Evolutionary conservation across 30 jellyfish, hydroid and myxozoan genomes (phyloP).

Genomic region (Aurelia sp.): DNA sequence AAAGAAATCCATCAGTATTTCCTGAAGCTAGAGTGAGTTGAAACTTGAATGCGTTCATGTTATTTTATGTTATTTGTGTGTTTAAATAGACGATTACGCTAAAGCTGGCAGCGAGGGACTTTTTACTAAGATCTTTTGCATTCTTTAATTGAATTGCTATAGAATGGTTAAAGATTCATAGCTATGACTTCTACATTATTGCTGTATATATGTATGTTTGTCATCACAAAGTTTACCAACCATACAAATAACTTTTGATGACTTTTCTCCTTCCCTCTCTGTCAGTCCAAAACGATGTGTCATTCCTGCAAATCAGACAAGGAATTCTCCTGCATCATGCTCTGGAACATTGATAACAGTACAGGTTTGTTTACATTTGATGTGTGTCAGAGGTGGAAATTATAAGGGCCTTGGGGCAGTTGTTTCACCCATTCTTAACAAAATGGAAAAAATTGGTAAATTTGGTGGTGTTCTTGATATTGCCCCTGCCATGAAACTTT

Average conservation of each 20-base stretch:
- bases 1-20: conserved; percentile 59
- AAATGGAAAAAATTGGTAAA: background rate
- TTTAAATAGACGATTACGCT: too few relatives aligned
- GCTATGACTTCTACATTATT: background rate
- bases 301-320: conserved; percentile 12
- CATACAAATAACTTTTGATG: background rate
- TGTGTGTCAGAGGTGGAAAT: background rate
- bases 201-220: background rate
- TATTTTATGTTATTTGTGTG: background rate
- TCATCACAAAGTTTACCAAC: background rate
- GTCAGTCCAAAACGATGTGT: conserved; percentile 53
- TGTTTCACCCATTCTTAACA: background rate
- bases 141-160: too few relatives aligned
- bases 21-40: conserved; percentile 56
- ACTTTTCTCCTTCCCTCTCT: background rate
- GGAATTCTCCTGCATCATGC: background rate
- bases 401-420: background rate
- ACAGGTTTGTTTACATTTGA: conserved; percentile 17
- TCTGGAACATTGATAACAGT: conserved; percentile 45
- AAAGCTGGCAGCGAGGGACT: too few relatives aligned
- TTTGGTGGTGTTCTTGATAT: too few relatives aligned
- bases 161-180: too few relatives aligned
- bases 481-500: too few relatives aligned
- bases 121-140: too few relatives aligned
- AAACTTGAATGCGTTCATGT: too few relatives aligned